phyloP scores from a whole-genome alignment of 2,113 vertebrate genomes.

The Stigmatopora argus region DNA sequence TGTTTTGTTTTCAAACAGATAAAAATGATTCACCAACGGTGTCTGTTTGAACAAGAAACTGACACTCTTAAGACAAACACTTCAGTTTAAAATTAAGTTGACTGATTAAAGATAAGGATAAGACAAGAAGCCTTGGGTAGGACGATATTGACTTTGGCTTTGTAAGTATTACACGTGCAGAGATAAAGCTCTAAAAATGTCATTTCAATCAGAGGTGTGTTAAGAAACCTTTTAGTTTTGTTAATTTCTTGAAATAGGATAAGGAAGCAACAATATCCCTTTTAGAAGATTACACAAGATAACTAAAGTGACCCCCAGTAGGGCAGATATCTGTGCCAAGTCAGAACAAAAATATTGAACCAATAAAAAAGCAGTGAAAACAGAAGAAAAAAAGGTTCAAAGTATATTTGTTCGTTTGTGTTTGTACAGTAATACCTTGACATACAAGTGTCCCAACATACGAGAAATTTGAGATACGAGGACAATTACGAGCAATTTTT shows the following conservation, averaged over 20 bases:
- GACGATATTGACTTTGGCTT: conserved; percentile 16
- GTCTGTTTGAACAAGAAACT: conserved; percentile 23
- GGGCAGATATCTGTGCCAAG: neutral
- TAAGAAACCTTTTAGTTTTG: neutral
- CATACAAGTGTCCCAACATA: no score
- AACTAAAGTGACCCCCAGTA: neutral
- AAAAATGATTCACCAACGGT: neutral
- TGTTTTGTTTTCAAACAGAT: neutral
- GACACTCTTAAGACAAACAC: conserved; percentile 19
- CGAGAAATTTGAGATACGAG: no score
- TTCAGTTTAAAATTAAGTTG: conserved; percentile 26
- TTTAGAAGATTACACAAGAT: neutral
- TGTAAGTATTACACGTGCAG: neutral
- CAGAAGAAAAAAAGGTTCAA: no score
- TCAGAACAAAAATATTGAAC: neutral
- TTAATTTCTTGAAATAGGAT: neutral
- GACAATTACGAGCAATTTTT: no score
- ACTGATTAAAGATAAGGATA: conserved; percentile 14
- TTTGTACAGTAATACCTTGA: no score
- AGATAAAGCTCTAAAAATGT: conserved; percentile 5
- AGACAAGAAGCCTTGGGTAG: conserved; percentile 7
- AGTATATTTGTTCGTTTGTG: neutral
- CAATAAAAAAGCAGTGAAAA: no score
- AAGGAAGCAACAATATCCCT: neutral
- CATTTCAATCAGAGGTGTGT: neutral